These are phyloP conservation scores for Acrobasis suavella DNA, from an alignment of 2,888 invertebrate genomes.

Conservation along the genomic window DNA sequence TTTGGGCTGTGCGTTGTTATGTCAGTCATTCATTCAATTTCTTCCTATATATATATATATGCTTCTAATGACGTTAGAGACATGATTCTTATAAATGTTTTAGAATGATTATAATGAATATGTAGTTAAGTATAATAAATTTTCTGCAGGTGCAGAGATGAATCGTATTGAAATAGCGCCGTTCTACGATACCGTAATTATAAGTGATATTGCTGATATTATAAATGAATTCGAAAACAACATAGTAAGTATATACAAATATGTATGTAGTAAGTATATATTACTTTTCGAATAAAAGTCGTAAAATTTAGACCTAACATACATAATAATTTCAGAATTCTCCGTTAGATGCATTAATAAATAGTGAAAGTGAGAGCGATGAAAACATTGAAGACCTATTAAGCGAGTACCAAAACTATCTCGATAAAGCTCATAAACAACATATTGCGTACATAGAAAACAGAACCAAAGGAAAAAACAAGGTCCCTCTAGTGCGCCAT, in stretches of 20 bases:
- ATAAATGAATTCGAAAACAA: slow-evolving; percentile 65
- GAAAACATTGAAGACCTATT: slow-evolving; percentile 68
- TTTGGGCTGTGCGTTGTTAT: too few relatives aligned
- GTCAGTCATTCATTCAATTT: too few relatives aligned
- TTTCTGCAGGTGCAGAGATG: slow-evolving; percentile 50
- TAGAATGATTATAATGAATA: too few relatives aligned
- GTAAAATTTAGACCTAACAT: background rate
- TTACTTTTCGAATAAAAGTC: background rate
- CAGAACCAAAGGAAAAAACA: slow-evolving; percentile 62
- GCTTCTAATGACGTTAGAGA: too few relatives aligned
- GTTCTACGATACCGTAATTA: slow-evolving; percentile 67
- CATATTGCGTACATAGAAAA: slow-evolving; percentile 55
- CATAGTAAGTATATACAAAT: slow-evolving; percentile 48
- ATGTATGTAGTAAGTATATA: background rate
- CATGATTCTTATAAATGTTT: too few relatives aligned
- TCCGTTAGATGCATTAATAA: slow-evolving; percentile 46
- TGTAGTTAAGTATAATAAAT: too few relatives aligned
- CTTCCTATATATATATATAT: too few relatives aligned
- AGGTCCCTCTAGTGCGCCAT: slow-evolving; percentile 59
- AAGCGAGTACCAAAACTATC: slow-evolving; percentile 67
- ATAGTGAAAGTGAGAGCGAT: slow-evolving; percentile 63
- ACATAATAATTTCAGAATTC: slow-evolving; percentile 49
- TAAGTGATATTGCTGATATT: slow-evolving; percentile 69
- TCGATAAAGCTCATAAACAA: slow-evolving; percentile 71
- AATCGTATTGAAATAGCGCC: slow-evolving; percentile 61